Base-by-base conservation (phyloP, 2,797 vertebrate species). In the Nasua narica region DNA sequence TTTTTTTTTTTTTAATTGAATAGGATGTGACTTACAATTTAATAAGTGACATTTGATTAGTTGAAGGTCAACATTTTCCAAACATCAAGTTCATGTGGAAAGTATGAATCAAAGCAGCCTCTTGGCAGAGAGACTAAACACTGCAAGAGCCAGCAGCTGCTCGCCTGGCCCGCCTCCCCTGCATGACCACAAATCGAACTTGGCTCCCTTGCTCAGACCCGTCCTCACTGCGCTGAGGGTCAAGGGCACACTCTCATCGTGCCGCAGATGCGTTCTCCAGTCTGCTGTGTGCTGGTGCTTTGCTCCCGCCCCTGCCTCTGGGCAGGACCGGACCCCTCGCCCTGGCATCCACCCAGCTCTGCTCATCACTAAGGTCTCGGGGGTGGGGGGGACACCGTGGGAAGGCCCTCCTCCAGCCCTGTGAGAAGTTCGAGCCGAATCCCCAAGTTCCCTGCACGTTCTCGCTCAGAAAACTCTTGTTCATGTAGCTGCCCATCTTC, bases 71-170 rank as follows among this genome's bases (percentile, higher is more conserved):
- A 74, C 5, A 48, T 90, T 96, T 96, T 95, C 88, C 96, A 96
- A 96, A 96, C 97, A 87, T 69, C 88, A 90, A 85, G 72, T 82
- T 12, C 4, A 67, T 70, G 77, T 70, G 94, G 96, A 96, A 96
- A 96, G 90, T 96, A 90, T 97, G 96, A 97, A 96, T 95, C 78
- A 89, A 95, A 87, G 90, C 65, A 23, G 87, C 11, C 46, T 74
- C 87, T 90, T 97, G 94, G 96, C 94, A 90, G 78, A 65, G 40
- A 87, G 74, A 69, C 15, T 11, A 40, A 79, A 56, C 5, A 4
- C 14, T 25, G 2, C 35, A 5, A 48, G 79, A 91, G 87, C 60
- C 43, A 32, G 76, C 19, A n/a, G 60, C 52, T 50, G 37, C 77
- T 16, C 37, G 27, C 76, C 32, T 3, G 60, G 54, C 62, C 32